Evolutionary conservation across 2,797 vertebrate species (phyloP).

Genomic region (Sebastes steindachneri): DNA sequence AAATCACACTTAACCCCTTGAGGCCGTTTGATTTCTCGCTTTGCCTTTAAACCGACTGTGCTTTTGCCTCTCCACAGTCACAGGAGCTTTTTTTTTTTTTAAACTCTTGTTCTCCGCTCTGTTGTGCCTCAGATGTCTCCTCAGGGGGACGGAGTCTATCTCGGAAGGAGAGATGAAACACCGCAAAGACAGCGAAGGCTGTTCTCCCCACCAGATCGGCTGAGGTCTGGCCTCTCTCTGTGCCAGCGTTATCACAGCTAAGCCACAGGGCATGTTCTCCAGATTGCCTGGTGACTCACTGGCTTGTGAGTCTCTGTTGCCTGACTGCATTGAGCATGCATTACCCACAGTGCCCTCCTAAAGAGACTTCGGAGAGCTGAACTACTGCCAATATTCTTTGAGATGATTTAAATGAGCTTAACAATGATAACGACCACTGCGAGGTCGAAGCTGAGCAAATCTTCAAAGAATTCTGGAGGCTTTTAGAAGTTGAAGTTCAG

Average conservation of each 20-base stretch:
- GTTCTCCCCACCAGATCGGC: conserved; percentile 71
- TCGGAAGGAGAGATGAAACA: conserved; percentile 57
- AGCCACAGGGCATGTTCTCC: conserved; percentile 81
- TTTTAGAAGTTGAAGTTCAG: not conserved
- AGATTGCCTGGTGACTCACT: conserved; percentile 84
- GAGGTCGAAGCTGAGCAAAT: not conserved
- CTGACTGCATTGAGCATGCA: conserved; percentile 56
- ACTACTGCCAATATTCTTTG: conserved; percentile 2
- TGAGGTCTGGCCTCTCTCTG: conserved; percentile 74
- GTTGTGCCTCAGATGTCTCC: conserved; percentile 44
- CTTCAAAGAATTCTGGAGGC: not conserved
- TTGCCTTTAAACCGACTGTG: conserved; percentile 43
- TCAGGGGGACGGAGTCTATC: conserved; percentile 43
- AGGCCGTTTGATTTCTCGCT: conserved; percentile 57
- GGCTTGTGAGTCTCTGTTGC: conserved; percentile 65
- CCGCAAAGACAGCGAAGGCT: conserved; percentile 44
- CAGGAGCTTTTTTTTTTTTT: conserved; percentile 12
- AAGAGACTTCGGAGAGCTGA: conserved; percentile 24
- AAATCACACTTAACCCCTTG: conserved; percentile 64
- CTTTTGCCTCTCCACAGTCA: conserved; percentile 40
- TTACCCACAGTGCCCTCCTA: conserved; percentile 51
- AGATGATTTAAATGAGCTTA: conserved; percentile 11
- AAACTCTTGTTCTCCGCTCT: not conserved
- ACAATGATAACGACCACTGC: not conserved
- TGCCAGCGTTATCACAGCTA: conserved; percentile 79